These are phyloP conservation scores for Scaptomyza cyrtandrae DNA, from an alignment of 2,888 invertebrate species.

Conservation along the genomic window DNA sequence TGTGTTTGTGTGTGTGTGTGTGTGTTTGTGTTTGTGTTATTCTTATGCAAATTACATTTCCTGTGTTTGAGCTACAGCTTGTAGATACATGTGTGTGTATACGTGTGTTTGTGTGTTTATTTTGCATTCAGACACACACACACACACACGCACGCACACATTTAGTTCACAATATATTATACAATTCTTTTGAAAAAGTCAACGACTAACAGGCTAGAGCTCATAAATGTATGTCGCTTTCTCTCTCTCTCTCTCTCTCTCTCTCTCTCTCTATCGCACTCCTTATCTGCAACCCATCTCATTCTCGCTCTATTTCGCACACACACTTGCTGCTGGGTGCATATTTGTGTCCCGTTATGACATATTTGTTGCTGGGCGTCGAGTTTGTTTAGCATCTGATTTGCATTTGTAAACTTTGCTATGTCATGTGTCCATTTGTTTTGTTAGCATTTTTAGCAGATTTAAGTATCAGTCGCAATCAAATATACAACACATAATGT, in stretches of 20 bases:
- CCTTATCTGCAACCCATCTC: slow-evolving; percentile 1
- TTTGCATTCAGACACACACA: slow-evolving; percentile 67
- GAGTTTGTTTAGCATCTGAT: slow-evolving; percentile 78
- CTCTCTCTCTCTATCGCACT: slow-evolving; percentile 3
- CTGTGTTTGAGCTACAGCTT: slow-evolving; percentile 79
- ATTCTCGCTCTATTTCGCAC: neutral
- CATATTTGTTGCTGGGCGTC: slow-evolving; percentile 75
- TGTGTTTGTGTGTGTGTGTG: slow-evolving; percentile 38
- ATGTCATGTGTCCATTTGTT: slow-evolving; percentile 67
- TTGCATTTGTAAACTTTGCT: slow-evolving; percentile 79
- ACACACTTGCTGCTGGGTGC: slow-evolving; percentile 36
- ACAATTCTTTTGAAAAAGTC: slow-evolving; percentile 77
- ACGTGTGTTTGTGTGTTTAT: slow-evolving; percentile 46
- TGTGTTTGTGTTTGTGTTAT: slow-evolving; percentile 67
- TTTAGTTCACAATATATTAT: slow-evolving; percentile 73
- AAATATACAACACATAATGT: neutral
- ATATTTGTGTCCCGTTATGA: slow-evolving; percentile 70
- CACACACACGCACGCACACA: slow-evolving; percentile 45
- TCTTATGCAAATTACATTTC: slow-evolving; percentile 80
- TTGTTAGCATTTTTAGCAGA: slow-evolving; percentile 61
- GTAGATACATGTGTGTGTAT: slow-evolving; percentile 64
- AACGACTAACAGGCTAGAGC: slow-evolving; percentile 68
- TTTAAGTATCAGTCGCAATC: slow-evolving; percentile 66
- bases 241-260: slow-evolving; percentile 12
- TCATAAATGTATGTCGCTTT: slow-evolving; percentile 65